These are phyloP conservation scores for Muricea muricata DNA, from an alignment of 92 coral and sea anemone species.

Conservation along the genomic window DNA sequence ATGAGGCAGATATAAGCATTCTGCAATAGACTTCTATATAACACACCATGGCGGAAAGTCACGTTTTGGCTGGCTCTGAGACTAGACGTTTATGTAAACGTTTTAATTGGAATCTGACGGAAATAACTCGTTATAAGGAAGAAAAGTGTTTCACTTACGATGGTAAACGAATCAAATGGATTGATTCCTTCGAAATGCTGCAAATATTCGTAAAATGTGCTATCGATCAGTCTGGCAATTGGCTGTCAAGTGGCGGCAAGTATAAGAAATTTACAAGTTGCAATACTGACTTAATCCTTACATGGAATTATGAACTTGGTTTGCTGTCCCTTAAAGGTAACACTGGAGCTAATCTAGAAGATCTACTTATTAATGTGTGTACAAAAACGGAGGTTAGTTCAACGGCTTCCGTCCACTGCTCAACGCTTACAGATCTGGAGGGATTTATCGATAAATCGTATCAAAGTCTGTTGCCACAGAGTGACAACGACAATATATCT, in stretches of 20 bases:
- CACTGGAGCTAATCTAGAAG: not conserved
- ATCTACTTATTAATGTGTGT: not conserved
- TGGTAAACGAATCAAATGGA: not conserved
- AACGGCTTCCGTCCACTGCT: not conserved
- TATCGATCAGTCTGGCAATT: not conserved
- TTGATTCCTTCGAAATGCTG: not conserved
- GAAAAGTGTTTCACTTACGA: not conserved
- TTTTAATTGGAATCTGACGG: no score
- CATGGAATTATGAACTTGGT: not conserved
- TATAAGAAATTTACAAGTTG: not conserved
- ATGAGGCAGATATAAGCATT: no score
- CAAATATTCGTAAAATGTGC: not conserved
- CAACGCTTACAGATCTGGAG: not conserved
- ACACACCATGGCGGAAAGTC: no score
- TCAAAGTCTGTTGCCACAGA: no score
- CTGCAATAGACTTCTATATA: no score
- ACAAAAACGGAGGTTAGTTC: not conserved
- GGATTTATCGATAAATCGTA: not conserved
- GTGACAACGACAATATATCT: no score
- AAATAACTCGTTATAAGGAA: not conserved
- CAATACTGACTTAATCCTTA: not conserved
- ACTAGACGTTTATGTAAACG: no score
- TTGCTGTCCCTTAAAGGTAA: not conserved
- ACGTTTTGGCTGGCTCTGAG: no score
- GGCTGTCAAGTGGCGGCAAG: not conserved